These are phyloP conservation scores for Scylla paramamosain DNA, from an alignment of 1,140 invertebrate species.

Conservation along the genomic window DNA sequence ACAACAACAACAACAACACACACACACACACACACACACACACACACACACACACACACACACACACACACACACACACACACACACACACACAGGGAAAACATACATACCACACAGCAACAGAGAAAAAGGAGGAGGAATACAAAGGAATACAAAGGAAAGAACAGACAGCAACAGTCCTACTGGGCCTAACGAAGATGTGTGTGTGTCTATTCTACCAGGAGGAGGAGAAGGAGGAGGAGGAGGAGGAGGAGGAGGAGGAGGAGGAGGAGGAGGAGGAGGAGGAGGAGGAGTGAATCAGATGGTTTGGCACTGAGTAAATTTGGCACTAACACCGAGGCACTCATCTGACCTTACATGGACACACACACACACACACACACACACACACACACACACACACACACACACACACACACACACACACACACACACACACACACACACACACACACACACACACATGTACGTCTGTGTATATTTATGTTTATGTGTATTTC, in stretches of 20 bases:
- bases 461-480: slow-evolving; percentile 12
- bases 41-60: too few species aligned
- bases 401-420: slow-evolving; percentile 3
- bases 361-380: slow-evolving; percentile 49
- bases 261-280: neutral
- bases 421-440: slow-evolving; percentile 37
- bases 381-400: slow-evolving; percentile 50
- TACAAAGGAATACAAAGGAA: too few species aligned
- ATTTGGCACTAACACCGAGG: neutral
- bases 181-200: too few species aligned
- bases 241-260: neutral
- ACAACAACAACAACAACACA: neutral
- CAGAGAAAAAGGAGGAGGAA: too few species aligned
- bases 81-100: neutral
- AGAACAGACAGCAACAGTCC: too few species aligned
- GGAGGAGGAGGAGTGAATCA: neutral
- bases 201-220: too few species aligned
- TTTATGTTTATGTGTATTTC: neutral
- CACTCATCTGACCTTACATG: neutral
- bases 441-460: slow-evolving; percentile 33
- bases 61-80: neutral
- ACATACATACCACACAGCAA: neutral
- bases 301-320: neutral
- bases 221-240: too few species aligned
- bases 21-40: slow-evolving; percentile 6